Base-by-base conservation (phyloP, 2,888 invertebrate species). In the Heliconius charithonia region DNA sequence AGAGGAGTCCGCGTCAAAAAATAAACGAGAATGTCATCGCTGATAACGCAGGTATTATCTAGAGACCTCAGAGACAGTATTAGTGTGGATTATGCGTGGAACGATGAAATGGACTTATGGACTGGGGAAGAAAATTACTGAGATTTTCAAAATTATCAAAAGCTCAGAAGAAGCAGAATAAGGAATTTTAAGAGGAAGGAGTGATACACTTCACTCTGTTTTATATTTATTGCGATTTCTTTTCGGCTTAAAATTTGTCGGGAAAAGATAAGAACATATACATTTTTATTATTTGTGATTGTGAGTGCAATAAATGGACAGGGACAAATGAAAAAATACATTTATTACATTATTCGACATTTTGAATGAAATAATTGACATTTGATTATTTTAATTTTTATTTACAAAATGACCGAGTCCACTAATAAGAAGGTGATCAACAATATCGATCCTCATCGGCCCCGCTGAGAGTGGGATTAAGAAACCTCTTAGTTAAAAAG, bases 401-500 rank as follows among this genome's bases (percentile, higher is more conserved):
- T 37, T 37, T 67, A 10, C 3, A 66, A 32, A 66, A 22, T 22
- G 32, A 66, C 29, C 22, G 4, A 10, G 9, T 22, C 32, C n/a
- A n/a, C 66, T 67, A 37, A 37, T 1, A 69, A 63, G n/a, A 62
- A n/a, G 25, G 22, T 45, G 45, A 63, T 41, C 41, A 45, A 37
- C 27, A 74, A 74, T 45, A 74, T 74, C 37, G 63, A 63, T 63
- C 45, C 45, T 27, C 45, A 45, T 65, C 25, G 19, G 45, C 22
- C 45, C 25, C 74, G 63, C 12, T 22, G 73, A 63, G 74, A n/a
- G 45, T 74, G 27, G 63, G 63, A 74, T 74, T 74, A 6, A n/a
- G 63, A 65, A 65, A 65, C 45, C 74, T 74, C 74, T 74, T 74
- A 65, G 65, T 74, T 74, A 41, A 74, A 74, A 65, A 74, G 41